Evolutionary conservation across 2,797 vertebrate species (phyloP), one percentile per base, ranked within the genome.

Genomic region (Rhynchonycteris naso): DNA sequence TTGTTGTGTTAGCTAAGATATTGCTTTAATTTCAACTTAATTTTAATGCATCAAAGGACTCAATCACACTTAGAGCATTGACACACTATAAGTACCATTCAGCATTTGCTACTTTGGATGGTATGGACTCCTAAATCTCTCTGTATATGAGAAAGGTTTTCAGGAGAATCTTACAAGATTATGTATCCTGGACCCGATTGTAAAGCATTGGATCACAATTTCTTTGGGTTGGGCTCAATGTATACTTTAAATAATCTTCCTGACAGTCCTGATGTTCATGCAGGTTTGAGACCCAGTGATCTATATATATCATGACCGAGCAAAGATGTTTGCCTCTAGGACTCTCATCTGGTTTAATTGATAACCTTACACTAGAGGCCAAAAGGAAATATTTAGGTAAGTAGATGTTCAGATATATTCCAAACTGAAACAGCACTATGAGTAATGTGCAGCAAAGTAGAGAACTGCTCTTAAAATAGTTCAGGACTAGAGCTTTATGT

Each of bases 41-140:
- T 54, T 56, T 80, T 59, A 4, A 81, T 50, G 3, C 18, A 26
- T 89, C 30, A 63, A 76, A 79, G 4, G 10, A 79, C 30, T 56
- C 26, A 58, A 50, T 5, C 3, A 84, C 26, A 38, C 30, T 59
- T 52, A 56, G 0, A 65, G 4, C 1, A 72, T 0, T 28, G 38
- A 38, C 59, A 58, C 35, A 38, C 0, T 35, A 19, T 63, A 81
- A 63, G 79, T 35, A 33, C 75, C 54, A 35, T n/a, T 71, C 86
- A 61, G 5, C 6, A 52, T 68, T 66, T 78, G 19, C 50, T 58
- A 81, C 26, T 5, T 6, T 58, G 52, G 18, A 22, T 38, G 5
- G 58, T 26, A 16, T n/a, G 24, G 21, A 50, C 13, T 68, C 35
- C 69, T 65, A 33, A 72, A 65, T 65, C 15, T 50, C 54, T 58